Evolutionary conservation across 2,797 vertebrate species (phyloP).

Genomic region (Tragopan temminckii): DNA sequence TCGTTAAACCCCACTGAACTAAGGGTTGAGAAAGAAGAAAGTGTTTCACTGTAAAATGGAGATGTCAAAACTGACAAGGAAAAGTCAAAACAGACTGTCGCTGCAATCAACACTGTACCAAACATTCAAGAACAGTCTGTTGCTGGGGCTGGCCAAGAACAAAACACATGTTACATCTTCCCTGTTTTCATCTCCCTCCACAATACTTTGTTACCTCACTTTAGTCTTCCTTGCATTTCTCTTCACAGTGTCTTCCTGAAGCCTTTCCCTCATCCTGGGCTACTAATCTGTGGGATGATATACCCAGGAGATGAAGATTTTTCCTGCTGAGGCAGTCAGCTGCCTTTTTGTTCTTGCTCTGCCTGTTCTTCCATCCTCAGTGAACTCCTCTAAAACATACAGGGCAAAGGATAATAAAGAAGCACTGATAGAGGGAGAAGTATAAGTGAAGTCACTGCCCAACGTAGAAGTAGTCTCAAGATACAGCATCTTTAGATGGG

Average conservation of each 20-base stretch:
- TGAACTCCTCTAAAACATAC: not conserved
- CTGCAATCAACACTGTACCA: not conserved
- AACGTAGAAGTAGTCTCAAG: not conserved
- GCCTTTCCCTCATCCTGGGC: not conserved
- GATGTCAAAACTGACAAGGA: not conserved
- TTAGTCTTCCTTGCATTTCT: not conserved
- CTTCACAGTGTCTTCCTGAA: not conserved
- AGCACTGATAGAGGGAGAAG: not conserved
- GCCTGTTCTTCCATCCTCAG: not conserved
- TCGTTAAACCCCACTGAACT: not conserved
- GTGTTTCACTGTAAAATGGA: not conserved
- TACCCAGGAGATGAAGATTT: not conserved
- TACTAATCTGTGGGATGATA: slow-evolving; percentile 11
- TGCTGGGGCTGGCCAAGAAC: not conserved
- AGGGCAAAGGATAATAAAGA: not conserved
- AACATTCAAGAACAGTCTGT: not conserved
- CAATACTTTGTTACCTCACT: not conserved
- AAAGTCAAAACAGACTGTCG: not conserved
- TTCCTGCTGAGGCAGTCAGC: not conserved
- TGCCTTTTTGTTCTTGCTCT: not conserved
- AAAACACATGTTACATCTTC: not conserved
- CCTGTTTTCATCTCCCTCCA: not conserved
- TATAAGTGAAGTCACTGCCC: slow-evolving; percentile 29
- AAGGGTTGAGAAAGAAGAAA: not conserved
- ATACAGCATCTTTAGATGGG: not conserved